Base-by-base conservation (phyloP, 2,113 vertebrate genomes). In the Riparia riparia region DNA sequence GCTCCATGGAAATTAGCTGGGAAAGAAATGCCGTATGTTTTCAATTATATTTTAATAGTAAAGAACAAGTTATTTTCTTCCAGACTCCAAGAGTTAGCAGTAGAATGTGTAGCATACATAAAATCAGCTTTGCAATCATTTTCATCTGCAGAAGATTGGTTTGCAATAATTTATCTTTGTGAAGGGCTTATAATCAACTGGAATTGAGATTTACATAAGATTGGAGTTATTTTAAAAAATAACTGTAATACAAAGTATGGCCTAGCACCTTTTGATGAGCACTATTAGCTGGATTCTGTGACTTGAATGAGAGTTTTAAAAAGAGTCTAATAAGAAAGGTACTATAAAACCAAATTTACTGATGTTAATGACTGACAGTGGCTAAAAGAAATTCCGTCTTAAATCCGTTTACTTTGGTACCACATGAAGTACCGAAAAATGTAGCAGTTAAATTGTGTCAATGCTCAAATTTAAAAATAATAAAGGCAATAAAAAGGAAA, bases 11-110 rank as follows among this genome's bases (percentile, higher is more conserved):
- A 97, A 97, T 96, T 92, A 92, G 68, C 77, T 94, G 69, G 72
- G 93, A 94, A 94, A 66, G 80, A 86, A 96, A 37, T 92, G 76
- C 63, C 16, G 17, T 89, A 93, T 94, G 80, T 86, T 96, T 97
- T 95, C 91, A 95, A 96, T 97, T 96, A 95, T 90, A 72, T 96
- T 97, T 96, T 97, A 97, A 95, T 96, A 88, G 87, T 68, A 95
- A 94, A 76, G 58, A 94, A 34, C 51, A 42, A 81, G 82, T 95
- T 96, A 77, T 92, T 94, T 65, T 93, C 79, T 74, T 57, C 58
- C n/a, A 85, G 71, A 39, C 47, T 90, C 12, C 47, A 51, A 60
- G 92, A 79, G 41, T 83, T 76, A 86, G 49, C 56, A 69, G 71
- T 57, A 44, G 37, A 89, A 90, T 70, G 57, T 10, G 34, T 76